Evolutionary conservation across 2,113 vertebrate species (phyloP), one percentile per base, ranked within the genome.

Genomic region (Callospermophilus lateralis): DNA sequence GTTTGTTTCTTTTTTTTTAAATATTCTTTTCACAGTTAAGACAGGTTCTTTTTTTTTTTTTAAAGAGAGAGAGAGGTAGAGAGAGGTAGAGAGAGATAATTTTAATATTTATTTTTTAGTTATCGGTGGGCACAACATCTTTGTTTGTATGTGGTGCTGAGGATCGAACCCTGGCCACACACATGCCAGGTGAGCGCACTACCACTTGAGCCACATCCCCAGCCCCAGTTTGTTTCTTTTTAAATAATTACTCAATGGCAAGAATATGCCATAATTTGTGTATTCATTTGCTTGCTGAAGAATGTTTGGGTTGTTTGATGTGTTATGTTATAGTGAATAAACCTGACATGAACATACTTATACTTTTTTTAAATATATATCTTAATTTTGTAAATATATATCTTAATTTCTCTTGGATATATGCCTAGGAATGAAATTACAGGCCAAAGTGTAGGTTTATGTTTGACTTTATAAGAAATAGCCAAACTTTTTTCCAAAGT

Each of bases 331-430:
- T 67, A 83, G 28, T 32, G 85, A 76, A 48, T 88, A 76, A 79
- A 85, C 42, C 9, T 39, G 8, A 13, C 70, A n/a, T 72, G 53
- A 73, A 85, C 53, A 72, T 79, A 61, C 17, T 63, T 72, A 3
- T 61, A 72, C 32, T n/a, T n/a, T 95, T 85, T 95, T 37, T 84
- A 30, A 39, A n/a, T 72, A 51, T 58, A 16, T 61, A 45, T 68
- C 78, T 30, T 90, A 77, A 45, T 89, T 95, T 85, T 95, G 48
- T 84, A 30, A 39, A n/a, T 72, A 51, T 58, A 16, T 61, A 45
- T 68, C 78, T 30, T 90, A 77, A 45, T 89, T 90, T 91, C 63
- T 79, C 51, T 68, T 76, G 58, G 48, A 13, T 67, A 61, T 26
- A 61, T 61, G 20, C 58, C 7, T 24, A 61, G 58, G 58, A 61